Evolutionary conservation across 2,113 vertebrate genomes (phyloP), one percentile per base, ranked within the genome.

Genomic region (Mixornis gularis): DNA sequence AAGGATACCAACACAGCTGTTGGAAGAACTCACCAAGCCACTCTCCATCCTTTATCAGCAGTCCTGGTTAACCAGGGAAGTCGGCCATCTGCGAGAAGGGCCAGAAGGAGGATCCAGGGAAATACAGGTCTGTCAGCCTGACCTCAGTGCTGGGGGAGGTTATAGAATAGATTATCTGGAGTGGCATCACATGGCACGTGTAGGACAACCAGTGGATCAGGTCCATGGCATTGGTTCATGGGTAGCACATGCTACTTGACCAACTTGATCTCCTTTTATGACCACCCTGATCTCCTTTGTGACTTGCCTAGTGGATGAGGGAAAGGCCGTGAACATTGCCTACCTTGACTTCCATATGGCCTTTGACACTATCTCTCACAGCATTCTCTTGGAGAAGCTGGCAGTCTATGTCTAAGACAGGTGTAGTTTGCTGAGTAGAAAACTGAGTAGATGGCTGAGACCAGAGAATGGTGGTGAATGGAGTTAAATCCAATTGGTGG

Each of bases 101-200:
- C 24, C 53, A 34, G 44, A 59, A 40, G 41, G 12, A 48, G 29
- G 12, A 73, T 24, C 7, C 15, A 40, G 59, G 12, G 24, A 73
- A 64, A n/a, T 40, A n/a, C 5, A 63, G 21, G 17, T 12, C 40
- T 38, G 40, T 27, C 68, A 55, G 17, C 27, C 22, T 55, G n/a
- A 48, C 7, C 22, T 53, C 41, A 15, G 22, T 18, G 15, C 17
- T 55, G 12, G 7, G 18, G 40, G 72, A 72, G 58, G 18, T 40
- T 38, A 27, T 22, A 27, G 22, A 63, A 46, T 3, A 22, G 14
- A 26, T 32, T 22, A 38, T 63, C 27, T 32, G 24, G 21, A n/a
- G 49, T 27, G 34, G 9, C 6, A 38, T 46, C 49, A 27, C 22
- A 46, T 0, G 0, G 13, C 21, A n/a, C n/a, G 7, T 27, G n/a